A percentile compares a stretch with the other conserved stretches of the same genome.
Conservation (phyloP, 53 echinoderm and acorn worm species). For the Patiria pectinifera region DNA sequence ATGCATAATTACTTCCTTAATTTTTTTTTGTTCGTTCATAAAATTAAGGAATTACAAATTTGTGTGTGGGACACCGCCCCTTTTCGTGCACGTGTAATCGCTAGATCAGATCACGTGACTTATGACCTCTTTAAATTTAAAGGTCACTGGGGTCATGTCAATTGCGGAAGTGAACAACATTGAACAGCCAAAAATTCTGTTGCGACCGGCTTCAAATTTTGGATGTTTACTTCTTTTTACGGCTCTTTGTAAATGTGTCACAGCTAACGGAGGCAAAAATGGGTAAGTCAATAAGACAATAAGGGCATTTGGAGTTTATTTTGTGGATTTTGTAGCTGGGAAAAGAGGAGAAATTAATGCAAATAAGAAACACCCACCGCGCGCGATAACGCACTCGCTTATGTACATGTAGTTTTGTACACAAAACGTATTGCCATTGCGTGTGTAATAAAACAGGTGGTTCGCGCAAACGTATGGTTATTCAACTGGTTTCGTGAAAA, state of each 20-base stretch:
- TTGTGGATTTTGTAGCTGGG: neutral
- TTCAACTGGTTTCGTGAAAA: too few relatives aligned
- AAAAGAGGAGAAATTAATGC: neutral
- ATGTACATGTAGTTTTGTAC: too few relatives aligned
- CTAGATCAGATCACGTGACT: constrained; percentile 37
- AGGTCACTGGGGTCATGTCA: constrained; percentile 37
- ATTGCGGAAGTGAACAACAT: constrained; percentile 29
- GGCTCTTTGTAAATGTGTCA: constrained; percentile 57
- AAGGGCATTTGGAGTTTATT: neutral
- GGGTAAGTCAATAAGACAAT: constrained; percentile 32
- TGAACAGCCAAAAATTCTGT: neutral
- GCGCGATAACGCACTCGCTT: neutral
- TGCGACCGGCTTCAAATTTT: neutral
- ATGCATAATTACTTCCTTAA: too few relatives aligned
- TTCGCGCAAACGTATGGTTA: too few relatives aligned
- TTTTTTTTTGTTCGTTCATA: too few relatives aligned
- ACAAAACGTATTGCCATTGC: too few relatives aligned
- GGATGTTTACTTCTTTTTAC: constrained; percentile 22
- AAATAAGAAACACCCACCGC: neutral
- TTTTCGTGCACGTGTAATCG: neutral
- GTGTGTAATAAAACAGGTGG: too few relatives aligned
- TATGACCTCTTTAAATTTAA: constrained; percentile 27
- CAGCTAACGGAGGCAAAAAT: constrained; percentile 31
- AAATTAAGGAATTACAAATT: too few relatives aligned
- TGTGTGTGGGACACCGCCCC: neutral